Conservation (phyloP, 2,888 invertebrate species). For the Deilephila porcellus region DNA sequence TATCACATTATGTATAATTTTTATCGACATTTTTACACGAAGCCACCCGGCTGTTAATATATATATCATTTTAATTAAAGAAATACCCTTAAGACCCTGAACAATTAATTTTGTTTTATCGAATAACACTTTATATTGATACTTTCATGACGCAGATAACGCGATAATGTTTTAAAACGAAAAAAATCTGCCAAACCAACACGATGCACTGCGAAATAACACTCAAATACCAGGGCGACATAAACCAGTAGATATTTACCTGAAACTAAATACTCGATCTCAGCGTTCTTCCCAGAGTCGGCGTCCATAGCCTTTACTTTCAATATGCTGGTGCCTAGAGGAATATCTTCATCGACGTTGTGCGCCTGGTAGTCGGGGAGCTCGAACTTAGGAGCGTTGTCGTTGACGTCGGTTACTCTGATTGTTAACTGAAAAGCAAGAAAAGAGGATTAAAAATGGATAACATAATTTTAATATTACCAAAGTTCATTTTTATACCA, state of each 20-base stretch:
- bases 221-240: background rate
- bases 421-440: constrained; percentile 90
- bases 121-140: too few relatives aligned
- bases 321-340: constrained; percentile 95
- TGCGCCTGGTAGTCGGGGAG: constrained; percentile 98
- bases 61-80: too few relatives aligned
- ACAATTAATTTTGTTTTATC: too few relatives aligned
- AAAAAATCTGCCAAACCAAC: too few relatives aligned
- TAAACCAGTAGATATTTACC: constrained; percentile 54
- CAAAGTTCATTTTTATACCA: too few relatives aligned
- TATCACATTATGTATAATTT: too few relatives aligned
- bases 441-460: constrained; percentile 14
- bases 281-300: constrained; percentile 97
- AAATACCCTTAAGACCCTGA: too few relatives aligned
- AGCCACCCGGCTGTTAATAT: too few relatives aligned
- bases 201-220: background rate
- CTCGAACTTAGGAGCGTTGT: constrained; percentile 98
- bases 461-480: too few relatives aligned
- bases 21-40: too few relatives aligned
- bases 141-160: too few relatives aligned
- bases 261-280: constrained; percentile 95
- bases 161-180: too few relatives aligned
- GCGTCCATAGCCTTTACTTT: constrained; percentile 98
- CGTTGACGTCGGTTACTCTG: constrained; percentile 97
- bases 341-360: constrained; percentile 97